phyloP scores from a whole-genome alignment of 2,888 invertebrate genomes.

The Chorisops tibialis region DNA sequence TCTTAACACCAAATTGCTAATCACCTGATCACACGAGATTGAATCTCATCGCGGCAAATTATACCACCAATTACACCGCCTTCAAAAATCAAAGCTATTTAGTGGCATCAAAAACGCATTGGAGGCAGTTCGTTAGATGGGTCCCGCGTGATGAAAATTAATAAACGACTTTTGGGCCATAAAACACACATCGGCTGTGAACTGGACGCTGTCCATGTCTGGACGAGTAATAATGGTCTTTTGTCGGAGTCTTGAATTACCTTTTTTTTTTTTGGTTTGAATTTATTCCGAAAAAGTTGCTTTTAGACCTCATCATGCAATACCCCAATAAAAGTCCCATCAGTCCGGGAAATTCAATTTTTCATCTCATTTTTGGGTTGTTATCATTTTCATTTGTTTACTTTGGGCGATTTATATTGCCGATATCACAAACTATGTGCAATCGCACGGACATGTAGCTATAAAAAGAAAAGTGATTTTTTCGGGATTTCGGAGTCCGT shows the following conservation, averaged over 20 bases:
- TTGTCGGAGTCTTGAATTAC: conserved; percentile 3
- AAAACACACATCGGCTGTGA: neutral
- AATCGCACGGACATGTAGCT: neutral
- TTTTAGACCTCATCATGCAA: conserved; percentile 28
- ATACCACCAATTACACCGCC: conserved; percentile 15
- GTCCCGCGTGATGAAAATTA: conserved; percentile 14
- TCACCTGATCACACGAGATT: conserved; percentile 31
- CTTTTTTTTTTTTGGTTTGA: too few species aligned
- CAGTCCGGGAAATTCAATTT: conserved; percentile 27
- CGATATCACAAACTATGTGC: too few species aligned
- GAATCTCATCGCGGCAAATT: conserved; percentile 23
- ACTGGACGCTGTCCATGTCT: neutral
- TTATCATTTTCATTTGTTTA: conserved; percentile 11
- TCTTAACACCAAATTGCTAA: conserved; percentile 29
- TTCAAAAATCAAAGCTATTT: conserved; percentile 21
- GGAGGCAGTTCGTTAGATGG: conserved; percentile 9
- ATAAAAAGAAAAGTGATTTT: conserved; percentile 6
- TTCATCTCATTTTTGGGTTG: conserved; percentile 14
- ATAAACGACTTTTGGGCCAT: conserved; percentile 4
- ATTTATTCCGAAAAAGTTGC: too few species aligned
- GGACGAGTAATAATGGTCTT: neutral
- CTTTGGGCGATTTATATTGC: conserved; percentile 9
- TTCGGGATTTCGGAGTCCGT: neutral
- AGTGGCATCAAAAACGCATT: conserved; percentile 12
- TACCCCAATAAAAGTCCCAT: conserved; percentile 32